These are phyloP conservation scores for Lophochroa leadbeateri DNA, from an alignment of 2,113 vertebrate genomes.

Conservation along the genomic window DNA sequence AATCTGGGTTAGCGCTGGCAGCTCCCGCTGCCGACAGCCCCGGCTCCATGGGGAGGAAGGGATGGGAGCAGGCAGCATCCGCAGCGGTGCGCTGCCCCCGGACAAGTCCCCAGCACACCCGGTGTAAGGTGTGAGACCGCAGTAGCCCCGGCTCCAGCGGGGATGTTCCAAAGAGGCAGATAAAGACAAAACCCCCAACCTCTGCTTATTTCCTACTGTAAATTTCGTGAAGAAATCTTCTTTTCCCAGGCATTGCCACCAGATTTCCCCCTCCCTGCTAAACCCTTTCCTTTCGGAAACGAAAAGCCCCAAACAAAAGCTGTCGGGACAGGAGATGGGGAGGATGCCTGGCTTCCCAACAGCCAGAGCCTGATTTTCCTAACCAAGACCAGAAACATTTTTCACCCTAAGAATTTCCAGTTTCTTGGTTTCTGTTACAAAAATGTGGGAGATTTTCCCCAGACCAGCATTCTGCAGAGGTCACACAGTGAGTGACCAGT, in stretches of 20 bases:
- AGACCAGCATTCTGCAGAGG: background rate
- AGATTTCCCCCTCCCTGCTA: conserved; percentile 11
- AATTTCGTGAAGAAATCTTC: background rate
- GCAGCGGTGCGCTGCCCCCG: rapidly evolving
- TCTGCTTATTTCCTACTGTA: background rate
- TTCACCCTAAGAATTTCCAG: conserved; percentile 5
- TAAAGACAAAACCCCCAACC: background rate
- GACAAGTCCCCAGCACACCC: rapidly evolving
- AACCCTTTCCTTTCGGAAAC: background rate
- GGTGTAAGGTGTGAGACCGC: rapidly evolving
- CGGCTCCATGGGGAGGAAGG: background rate
- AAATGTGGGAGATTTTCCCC: background rate
- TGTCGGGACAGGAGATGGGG: conserved; percentile 53
- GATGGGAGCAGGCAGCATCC: background rate
- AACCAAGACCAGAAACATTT: background rate
- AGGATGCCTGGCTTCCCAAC: background rate
- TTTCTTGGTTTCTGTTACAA: background rate
- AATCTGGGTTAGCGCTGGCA: conserved; percentile 43
- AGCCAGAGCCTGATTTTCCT: background rate
- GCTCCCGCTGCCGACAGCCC: background rate
- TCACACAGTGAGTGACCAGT: background rate
- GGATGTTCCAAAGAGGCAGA: background rate
- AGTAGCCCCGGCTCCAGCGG: background rate
- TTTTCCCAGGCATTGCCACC: background rate
- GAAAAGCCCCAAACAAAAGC: conserved; percentile 58